Base-by-base conservation (phyloP, 2,797 vertebrate genomes). In the Anguilla pacifica region DNA sequence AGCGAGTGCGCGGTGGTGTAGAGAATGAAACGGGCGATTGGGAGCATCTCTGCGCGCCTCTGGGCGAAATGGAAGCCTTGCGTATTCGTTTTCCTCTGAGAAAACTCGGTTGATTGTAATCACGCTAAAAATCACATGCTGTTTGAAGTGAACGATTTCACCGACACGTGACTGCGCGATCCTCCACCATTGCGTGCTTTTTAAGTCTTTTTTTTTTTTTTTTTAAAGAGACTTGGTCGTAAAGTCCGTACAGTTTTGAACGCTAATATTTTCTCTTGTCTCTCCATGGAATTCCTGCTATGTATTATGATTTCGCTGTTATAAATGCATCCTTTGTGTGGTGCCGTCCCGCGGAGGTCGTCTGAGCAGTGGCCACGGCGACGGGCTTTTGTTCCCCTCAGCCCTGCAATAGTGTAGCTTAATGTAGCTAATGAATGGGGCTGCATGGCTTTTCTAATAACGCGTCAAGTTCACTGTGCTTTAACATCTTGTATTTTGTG, bases 91-190 rank as follows among this genome's bases (percentile, higher is more conserved):
- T 64, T 61, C 19, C 2, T 49, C 15, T 11, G 72, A 28, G 82
- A 31, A 46, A 83, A 25, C 25, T 46, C 6, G 28, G 67, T 74
- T 83, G 51, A 86, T 86, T 74, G 82, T 70, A 49, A 59, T 86
- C 82, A 53, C 87, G 88, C 70, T 74, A 84, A 25, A 77, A 70
- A 89, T 89, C 85, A 86, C 88, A 89, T 86, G 88, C 81, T 57
- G 6, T 83, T 83, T 84, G 87, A 22, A 72, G 19, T 61, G 64
- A n/a, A 22, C 83, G 6, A 46, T 67, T 72, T 84, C 39, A 10
- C 87, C 86, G 86, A 85, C 74, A 82, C 85, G 64, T 79, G 83
- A 84, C 82, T 28, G 82, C 55, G 79, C 49, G 81, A 28, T 35
- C 43, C 49, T 31, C 82, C 25, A 6, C 15, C 22, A 9, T 70